Percentiles rank a stretch among this genome's conserved stretches.
phyloP scores from a whole-genome alignment of 2,888 invertebrate genomes.

The Ophioninae sp. region DNA sequence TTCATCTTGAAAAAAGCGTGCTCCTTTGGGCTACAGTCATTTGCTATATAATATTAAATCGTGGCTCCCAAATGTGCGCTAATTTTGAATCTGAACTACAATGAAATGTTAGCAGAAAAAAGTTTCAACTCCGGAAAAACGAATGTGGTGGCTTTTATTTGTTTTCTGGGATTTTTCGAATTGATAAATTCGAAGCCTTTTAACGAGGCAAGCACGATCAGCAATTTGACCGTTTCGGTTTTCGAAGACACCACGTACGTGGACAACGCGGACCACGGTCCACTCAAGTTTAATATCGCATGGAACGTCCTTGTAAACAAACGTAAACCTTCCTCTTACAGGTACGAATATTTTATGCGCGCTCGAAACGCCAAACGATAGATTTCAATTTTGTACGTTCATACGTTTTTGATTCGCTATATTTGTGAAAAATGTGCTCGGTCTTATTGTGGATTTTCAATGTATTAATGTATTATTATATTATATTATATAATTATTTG shows the following conservation, averaged over 20 bases:
- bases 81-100: slow-evolving; percentile 39
- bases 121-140: slow-evolving; percentile 11
- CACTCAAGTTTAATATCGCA: slow-evolving; percentile 71
- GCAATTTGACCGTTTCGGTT: slow-evolving; percentile 68
- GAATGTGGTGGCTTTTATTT: slow-evolving; percentile 11
- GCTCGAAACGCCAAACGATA: no score
- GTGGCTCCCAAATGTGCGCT: neutral
- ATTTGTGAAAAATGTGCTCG: no score
- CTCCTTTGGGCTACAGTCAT: neutral
- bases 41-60: neutral
- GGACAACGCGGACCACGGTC: slow-evolving; percentile 56
- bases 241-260: slow-evolving; percentile 64
- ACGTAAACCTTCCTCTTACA: slow-evolving; percentile 71
- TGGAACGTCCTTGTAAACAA: slow-evolving; percentile 69
- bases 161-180: slow-evolving; percentile 15
- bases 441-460: no score
- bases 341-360: slow-evolving; percentile 63
- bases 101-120: slow-evolving; percentile 68
- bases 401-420: no score
- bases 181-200: slow-evolving; percentile 2
- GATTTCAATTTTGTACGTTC: neutral
- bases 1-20: neutral
- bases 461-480: no score
- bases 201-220: slow-evolving; percentile 58
- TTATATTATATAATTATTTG: no score